Base-by-base conservation (phyloP, 1,140 invertebrate genomes). In the Trichonephila clavipes region DNA sequence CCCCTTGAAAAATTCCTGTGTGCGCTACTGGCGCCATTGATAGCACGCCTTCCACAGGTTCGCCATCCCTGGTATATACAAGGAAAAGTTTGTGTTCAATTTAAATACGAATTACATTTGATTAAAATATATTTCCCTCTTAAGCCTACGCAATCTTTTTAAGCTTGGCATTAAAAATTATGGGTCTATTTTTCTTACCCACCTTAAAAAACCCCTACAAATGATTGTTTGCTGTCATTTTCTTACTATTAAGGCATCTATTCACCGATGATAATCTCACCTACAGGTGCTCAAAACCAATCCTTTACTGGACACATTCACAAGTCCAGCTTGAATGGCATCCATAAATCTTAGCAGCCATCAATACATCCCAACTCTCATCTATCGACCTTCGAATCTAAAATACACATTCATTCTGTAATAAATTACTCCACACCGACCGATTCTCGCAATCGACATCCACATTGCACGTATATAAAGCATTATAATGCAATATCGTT, bases 361-460 rank as follows among this genome's bases (percentile, higher is more conserved):
- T 77, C 69, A 51, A 85, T 51, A 51, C 44, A 85, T n/a, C 82
- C 21, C 28, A 34, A 21, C 51, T n/a, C 82, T 19, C 28, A 34
- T 14, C 51, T 87, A 87, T 87, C 85, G 59, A 59, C 28, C 59
- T 24, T 19, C 18, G 85, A 64, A 87, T 87, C 85, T 87, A 87
- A 87, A 87, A 61, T 87, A 62, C 59, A 87, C 28, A 85, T 59
- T 34, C 44, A 85, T 51, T 51, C 44, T 59, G 59, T 24, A 16
- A 87, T 87, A 64, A 87, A 87, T 87, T 61, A 87, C 85, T 34
- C 59, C 21, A 40, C 19, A 61, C 28, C 34, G 28, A 87, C 28
- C 59, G 59, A 87, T 62, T 87, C 85, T 18, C 51, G 59, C 85
- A 77, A 77, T 77, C 69, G 69, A 77, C 69, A 77, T 77, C 69